Conservation (phyloP, 1,140 invertebrate genomes). For the Cylas formicarius region DNA sequence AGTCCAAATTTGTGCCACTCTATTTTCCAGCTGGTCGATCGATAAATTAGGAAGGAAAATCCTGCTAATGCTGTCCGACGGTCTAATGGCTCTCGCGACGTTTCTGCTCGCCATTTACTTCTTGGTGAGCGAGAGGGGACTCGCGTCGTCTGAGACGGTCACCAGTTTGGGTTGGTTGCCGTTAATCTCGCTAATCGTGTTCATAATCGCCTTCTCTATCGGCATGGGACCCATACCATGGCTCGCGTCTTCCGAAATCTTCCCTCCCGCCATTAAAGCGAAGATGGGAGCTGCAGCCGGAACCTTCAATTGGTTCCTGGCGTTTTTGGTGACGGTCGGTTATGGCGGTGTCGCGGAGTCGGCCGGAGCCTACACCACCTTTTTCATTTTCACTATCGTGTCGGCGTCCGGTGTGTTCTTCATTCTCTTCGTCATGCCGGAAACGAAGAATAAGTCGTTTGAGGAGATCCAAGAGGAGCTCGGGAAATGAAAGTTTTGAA, state of each 20-base stretch:
- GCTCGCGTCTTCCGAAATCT: conserved; percentile 68
- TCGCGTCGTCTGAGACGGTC: conserved; percentile 23
- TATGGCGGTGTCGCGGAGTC: conserved; percentile 47
- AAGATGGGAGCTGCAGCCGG: conserved; percentile 67
- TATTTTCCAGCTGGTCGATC: conserved; percentile 57
- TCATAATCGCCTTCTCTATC: conserved; percentile 69
- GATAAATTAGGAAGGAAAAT: conserved; percentile 61
- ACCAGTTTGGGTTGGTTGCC: conserved; percentile 54
- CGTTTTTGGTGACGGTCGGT: conserved; percentile 75
- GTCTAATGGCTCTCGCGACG: conserved; percentile 55
- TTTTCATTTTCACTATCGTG: conserved; percentile 57
- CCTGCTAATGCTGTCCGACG: conserved; percentile 58
- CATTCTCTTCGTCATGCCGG: conserved; percentile 60
- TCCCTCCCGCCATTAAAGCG: conserved; percentile 68
- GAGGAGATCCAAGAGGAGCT: conserved; percentile 65
- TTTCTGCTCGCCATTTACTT: conserved; percentile 62
- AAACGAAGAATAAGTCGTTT: conserved; percentile 69
- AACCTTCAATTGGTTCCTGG: conserved; percentile 70
- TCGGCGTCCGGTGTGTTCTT: conserved; percentile 58
- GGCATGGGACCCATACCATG: conserved; percentile 78
- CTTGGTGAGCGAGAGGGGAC: conserved; percentile 44
- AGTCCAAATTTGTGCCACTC: conserved; percentile 63
- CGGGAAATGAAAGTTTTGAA: conserved; percentile 15
- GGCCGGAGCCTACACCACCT: conserved; percentile 50
- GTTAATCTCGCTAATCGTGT: conserved; percentile 62